Evolutionary conservation across 2,888 invertebrate species (phyloP).

Genomic region (Acronicta alni): DNA sequence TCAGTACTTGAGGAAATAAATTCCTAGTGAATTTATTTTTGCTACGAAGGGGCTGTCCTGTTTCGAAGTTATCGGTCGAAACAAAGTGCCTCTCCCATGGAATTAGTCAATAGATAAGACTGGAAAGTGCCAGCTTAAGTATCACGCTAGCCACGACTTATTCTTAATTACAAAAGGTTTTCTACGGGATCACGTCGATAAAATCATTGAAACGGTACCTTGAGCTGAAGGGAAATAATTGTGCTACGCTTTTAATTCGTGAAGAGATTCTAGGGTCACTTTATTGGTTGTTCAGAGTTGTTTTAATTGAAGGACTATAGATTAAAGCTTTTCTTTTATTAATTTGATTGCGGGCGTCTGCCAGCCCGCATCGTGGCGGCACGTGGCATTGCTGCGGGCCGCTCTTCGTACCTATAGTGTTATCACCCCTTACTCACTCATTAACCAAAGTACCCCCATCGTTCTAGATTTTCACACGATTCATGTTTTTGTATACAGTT

Average conservation of each 20-base stretch:
- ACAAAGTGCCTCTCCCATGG: conserved; percentile 35
- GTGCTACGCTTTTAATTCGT: conserved; percentile 24
- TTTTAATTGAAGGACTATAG: conserved; percentile 41
- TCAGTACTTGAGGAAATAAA: conserved; percentile 12
- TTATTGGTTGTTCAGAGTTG: conserved; percentile 28
- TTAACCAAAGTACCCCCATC: conserved; percentile 77
- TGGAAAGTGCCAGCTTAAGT: conserved; percentile 39
- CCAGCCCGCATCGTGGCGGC: conserved; percentile 61
- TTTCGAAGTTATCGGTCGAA: conserved; percentile 30
- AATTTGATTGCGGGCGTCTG: conserved; percentile 47
- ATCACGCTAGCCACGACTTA: conserved; percentile 40
- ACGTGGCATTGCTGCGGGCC: conserved; percentile 71
- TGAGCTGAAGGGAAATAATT: conserved; percentile 26
- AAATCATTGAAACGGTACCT: conserved; percentile 34
- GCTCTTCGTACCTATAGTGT: conserved; percentile 52
- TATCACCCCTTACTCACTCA: conserved; percentile 74
- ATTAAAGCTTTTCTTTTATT: conserved; percentile 51
- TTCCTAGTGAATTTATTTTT: conserved; percentile 10
- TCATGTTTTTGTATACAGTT: conserved; percentile 49
- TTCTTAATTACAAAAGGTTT: conserved; percentile 51
- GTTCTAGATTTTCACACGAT: conserved; percentile 81
- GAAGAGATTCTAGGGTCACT: conserved; percentile 4
- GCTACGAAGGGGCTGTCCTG: conserved; percentile 3
- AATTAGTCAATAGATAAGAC: conserved; percentile 46
- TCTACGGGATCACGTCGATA: conserved; percentile 32